Evolutionary conservation across 2,888 invertebrate species (phyloP), one percentile per base, ranked within the genome.

Genomic region (Crioceris asparagi): DNA sequence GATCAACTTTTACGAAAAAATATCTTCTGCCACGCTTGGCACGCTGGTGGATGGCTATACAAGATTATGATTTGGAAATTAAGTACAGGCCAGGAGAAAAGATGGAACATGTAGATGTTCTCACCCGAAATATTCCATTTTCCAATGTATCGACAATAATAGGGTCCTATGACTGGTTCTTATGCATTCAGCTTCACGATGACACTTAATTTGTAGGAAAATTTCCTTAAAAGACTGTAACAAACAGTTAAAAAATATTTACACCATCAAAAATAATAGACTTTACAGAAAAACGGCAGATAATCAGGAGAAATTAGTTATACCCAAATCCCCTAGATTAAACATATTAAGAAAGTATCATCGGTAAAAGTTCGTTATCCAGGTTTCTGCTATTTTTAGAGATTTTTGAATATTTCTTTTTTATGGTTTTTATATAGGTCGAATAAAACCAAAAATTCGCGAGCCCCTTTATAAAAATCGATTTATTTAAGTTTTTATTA

Each of bases 321-420:
- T 57, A 1, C 56, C 56, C 1, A 32, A 31, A n/a, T 25, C n/a
- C 3, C 50, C 52, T 18, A 39, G 53, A 7, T 60, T 55, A 49
- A 55, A 42, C 36, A 34, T 59, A 4, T 10, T 55, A 1, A 53
- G 53, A 57, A 1, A 52, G 49, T 46, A 57, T 36, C n/a, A n/a
- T n/a, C n/a, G n/a, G n/a, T n/a, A n/a, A n/a, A n/a, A n/a, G n/a
- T n/a, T n/a, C n/a, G n/a, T n/a, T n/a, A n/a, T n/a, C n/a, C n/a
- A n/a, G n/a, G n/a, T n/a, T n/a, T n/a, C n/a, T n/a, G n/a, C n/a
- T n/a, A n/a, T n/a, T n/a, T n/a, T n/a, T n/a, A n/a, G n/a, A n/a
- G n/a, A n/a, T n/a, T n/a, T n/a, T n/a, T n/a, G n/a, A n/a, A n/a
- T n/a, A n/a, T n/a, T n/a, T n/a, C n/a, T n/a, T n/a, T n/a, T n/a